These are phyloP conservation scores for Tribolium madens DNA, from an alignment of 1,140 invertebrate species.

Conservation along the genomic window DNA sequence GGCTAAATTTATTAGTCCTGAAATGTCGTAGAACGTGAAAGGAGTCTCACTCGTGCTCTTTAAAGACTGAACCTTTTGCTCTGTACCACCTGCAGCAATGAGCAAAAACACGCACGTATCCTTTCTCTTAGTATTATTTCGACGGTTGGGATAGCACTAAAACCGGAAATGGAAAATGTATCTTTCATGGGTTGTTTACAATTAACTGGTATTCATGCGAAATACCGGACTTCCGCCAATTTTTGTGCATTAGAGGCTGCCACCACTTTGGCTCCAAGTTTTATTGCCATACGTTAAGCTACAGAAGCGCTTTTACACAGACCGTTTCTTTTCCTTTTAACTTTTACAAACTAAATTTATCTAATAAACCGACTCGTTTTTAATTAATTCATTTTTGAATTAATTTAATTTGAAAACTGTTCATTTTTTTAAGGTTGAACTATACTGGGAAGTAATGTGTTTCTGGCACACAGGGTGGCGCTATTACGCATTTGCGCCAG, in stretches of 20 bases:
- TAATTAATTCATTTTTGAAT: background rate
- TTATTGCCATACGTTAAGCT: conserved; percentile 12
- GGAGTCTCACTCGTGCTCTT: conserved; percentile 5
- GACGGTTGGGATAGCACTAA: background rate
- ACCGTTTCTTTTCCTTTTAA: background rate
- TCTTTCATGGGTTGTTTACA: conserved; percentile 24
- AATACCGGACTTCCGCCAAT: conserved; percentile 30
- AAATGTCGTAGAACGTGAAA: conserved; percentile 35
- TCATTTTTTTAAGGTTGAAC: no score
- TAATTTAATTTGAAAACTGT: no score
- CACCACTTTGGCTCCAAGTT: conserved; percentile 21
- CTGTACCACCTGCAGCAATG: conserved; percentile 8
- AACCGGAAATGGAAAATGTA: conserved; percentile 20
- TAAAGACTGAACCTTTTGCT: conserved; percentile 5
- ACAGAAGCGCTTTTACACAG: background rate
- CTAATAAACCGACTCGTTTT: background rate
- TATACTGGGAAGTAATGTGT: no score
- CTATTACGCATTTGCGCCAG: no score
- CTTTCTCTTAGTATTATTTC: background rate
- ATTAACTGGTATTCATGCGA: conserved; percentile 19
- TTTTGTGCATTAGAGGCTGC: conserved; percentile 15
- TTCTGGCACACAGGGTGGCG: no score
- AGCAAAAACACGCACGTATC: background rate
- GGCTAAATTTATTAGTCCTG: conserved; percentile 47
- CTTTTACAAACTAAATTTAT: background rate